Evolutionary conservation across 2,888 invertebrate genomes (phyloP).

Genomic region (Epistrophe grossulariae): DNA sequence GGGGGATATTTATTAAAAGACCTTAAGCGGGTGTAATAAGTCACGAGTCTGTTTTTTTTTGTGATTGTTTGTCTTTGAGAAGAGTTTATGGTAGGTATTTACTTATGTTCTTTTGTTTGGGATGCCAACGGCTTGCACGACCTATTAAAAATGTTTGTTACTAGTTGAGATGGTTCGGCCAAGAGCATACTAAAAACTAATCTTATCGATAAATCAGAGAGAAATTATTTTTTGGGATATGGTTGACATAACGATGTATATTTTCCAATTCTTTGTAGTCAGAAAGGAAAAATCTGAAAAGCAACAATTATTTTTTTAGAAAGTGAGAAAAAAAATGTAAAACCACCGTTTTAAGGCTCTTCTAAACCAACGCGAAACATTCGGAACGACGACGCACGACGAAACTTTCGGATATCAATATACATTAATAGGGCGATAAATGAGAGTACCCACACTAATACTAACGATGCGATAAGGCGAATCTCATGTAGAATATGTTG

Average conservation of each 20-base stretch:
- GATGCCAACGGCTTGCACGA: slow-evolving; percentile 6
- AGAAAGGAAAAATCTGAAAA: no score
- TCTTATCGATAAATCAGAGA: not conserved
- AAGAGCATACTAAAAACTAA: no score
- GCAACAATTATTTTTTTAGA: no score
- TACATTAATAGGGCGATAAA: no score
- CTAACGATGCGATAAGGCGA: no score
- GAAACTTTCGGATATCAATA: no score
- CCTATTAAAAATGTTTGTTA: not conserved
- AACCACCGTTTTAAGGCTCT: no score
- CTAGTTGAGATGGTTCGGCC: not conserved
- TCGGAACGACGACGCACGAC: no score
- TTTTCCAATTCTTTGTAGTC: not conserved
- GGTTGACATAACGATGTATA: not conserved
- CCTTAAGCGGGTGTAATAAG: slow-evolving; percentile 40
- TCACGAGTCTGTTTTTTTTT: slow-evolving; percentile 49
- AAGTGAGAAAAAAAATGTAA: no score
- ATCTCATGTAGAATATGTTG: no score
- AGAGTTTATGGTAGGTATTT: not conserved
- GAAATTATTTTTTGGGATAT: not conserved
- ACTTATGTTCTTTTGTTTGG: not conserved
- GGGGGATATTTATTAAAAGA: slow-evolving; percentile 1
- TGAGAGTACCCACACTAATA: no score
- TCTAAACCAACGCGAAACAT: no score
- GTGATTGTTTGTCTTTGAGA: slow-evolving; percentile 15